Percentiles rank a stretch among this genome's conserved stretches.
These are phyloP conservation scores for Megathymus violae DNA, from an alignment of 1,140 invertebrate genomes.

Conservation along the genomic window DNA sequence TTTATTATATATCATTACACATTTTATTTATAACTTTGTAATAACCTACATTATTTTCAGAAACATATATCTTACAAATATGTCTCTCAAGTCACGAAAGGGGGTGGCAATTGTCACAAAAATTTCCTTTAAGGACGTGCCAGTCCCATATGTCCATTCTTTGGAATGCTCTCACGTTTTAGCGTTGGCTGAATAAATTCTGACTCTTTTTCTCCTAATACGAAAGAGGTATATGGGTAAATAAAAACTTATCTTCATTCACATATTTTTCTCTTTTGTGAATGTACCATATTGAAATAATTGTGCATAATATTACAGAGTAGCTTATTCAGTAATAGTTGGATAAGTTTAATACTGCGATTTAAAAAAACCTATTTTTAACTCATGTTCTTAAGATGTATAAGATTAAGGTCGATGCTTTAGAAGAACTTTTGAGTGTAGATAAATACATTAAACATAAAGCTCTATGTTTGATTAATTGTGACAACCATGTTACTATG, in stretches of 20 bases:
- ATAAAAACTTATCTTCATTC: neutral
- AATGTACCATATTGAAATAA: neutral
- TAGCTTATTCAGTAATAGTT: too few relatives aligned
- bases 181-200: slow-evolving; percentile 24
- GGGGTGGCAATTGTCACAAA: slow-evolving; percentile 10
- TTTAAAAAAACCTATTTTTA: too few relatives aligned
- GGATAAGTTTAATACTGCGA: too few relatives aligned
- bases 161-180: slow-evolving; percentile 15
- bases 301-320: too few relatives aligned
- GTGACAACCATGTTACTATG: too few relatives aligned
- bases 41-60: neutral
- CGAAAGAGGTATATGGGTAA: neutral
- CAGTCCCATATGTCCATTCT: slow-evolving; percentile 10
- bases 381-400: too few relatives aligned
- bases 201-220: slow-evolving; percentile 6
- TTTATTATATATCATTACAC: too few relatives aligned
- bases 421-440: too few relatives aligned
- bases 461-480: too few relatives aligned
- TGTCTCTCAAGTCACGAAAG: slow-evolving; percentile 7
- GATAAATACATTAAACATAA: too few relatives aligned
- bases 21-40: too few relatives aligned
- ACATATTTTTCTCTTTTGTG: neutral
- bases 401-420: too few relatives aligned
- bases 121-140: slow-evolving; percentile 8
- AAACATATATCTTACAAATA: neutral